phyloP scores from a whole-genome alignment of 2,797 vertebrate species.

The Helarctos malayanus region DNA sequence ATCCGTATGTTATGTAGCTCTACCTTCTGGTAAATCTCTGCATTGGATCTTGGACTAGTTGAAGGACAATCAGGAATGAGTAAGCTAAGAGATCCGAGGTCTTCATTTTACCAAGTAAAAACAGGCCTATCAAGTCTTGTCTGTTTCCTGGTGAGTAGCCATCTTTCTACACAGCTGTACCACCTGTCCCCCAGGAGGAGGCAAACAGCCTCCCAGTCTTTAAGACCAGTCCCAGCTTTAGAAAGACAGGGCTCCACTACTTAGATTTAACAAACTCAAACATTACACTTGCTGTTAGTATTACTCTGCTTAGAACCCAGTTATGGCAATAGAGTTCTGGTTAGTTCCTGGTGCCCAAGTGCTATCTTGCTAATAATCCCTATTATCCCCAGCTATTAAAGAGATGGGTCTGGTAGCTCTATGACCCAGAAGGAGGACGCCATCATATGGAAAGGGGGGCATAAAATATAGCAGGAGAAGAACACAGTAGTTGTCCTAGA shows the following conservation, averaged over 20 bases:
- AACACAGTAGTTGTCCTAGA: not conserved
- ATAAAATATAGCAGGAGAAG: not conserved
- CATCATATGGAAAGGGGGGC: not conserved
- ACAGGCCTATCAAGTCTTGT: not conserved
- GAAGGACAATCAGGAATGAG: not conserved
- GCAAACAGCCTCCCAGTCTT: not conserved
- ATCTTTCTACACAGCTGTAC: not conserved
- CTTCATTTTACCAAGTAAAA: slow-evolving; percentile 18
- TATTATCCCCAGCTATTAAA: not conserved
- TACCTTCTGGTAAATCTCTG: not conserved
- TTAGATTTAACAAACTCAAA: not conserved
- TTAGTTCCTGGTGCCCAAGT: not conserved
- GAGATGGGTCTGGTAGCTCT: not conserved
- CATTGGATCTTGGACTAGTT: slow-evolving; percentile 1
- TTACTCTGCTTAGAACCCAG: not conserved
- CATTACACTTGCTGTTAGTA: not conserved
- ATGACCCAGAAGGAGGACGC: not conserved
- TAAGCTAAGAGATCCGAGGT: not conserved
- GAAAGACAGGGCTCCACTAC: not conserved
- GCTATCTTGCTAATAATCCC: not conserved
- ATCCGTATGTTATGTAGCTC: not conserved
- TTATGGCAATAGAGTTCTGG: not conserved
- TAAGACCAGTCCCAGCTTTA: not conserved
- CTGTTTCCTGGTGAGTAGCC: not conserved
- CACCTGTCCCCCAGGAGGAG: not conserved